Conservation (phyloP, 2,113 vertebrate species). For the Menidia beryllina region DNA sequence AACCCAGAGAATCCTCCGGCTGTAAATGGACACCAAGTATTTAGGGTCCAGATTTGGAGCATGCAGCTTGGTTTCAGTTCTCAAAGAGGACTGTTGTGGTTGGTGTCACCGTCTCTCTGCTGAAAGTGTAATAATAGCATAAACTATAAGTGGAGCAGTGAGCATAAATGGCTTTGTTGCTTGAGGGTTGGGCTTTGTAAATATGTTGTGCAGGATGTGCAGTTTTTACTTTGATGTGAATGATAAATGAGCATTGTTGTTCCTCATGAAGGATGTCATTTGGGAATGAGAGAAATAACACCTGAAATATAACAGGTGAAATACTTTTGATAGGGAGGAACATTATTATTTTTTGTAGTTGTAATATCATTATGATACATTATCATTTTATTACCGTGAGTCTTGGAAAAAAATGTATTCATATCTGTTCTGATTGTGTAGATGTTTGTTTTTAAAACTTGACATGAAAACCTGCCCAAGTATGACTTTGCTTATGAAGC, state of each 20-base stretch:
- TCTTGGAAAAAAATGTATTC: too few species aligned
- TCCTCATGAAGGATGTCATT: conserved; percentile 2
- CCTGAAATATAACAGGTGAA: background rate
- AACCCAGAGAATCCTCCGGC: conserved; percentile 48
- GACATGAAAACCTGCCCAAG: too few species aligned
- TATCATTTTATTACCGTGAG: too few species aligned
- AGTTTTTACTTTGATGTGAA: conserved; percentile 10
- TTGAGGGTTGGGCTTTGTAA: conserved; percentile 3
- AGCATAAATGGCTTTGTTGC: conserved; percentile 12
- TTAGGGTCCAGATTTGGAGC: conserved; percentile 56
- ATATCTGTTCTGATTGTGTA: too few species aligned
- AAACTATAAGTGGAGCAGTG: conserved; percentile 16
- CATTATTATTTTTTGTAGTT: too few species aligned
- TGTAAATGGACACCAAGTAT: conserved; percentile 55
- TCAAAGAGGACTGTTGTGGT: conserved; percentile 49
- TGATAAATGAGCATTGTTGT: conserved; percentile 3
- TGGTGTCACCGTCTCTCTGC: conserved; percentile 40
- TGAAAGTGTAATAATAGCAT: conserved; percentile 30
- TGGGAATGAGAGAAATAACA: conserved; percentile 16
- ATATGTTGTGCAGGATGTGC: background rate
- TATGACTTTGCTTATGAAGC: too few species aligned
- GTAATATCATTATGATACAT: too few species aligned
- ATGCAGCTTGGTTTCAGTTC: conserved; percentile 33
- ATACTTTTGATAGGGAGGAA: too few species aligned
- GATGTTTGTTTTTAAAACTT: too few species aligned